Base-by-base conservation (phyloP, 2,888 invertebrate genomes). In the Rosalia funebris region DNA sequence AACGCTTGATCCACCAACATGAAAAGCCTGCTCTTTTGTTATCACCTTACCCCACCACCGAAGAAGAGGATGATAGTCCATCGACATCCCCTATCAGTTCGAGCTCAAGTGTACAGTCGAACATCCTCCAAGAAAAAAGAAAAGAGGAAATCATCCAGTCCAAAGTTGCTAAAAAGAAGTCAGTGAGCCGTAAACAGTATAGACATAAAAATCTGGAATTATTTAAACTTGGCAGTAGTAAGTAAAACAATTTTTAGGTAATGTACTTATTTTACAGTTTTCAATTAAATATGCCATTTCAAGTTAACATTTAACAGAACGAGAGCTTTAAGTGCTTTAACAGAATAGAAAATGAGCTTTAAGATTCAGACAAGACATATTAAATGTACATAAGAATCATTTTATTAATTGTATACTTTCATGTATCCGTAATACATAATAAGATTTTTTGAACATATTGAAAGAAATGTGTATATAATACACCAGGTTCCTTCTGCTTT, bases 221-320 rank as follows among this genome's bases (percentile, higher is more conserved):
- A 1, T 73, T 71, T 50, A 75, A 72, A 47, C 67, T 75, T n/a
- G 73, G 72, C 10, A 59, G 62, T 48, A 68, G 75, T 74, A 62
- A 74, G 73, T 70, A 44, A 20, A 53, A 19, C n/a, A n/a, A n/a
- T n/a, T n/a, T n/a, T n/a, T n/a, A n/a, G n/a, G n/a, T n/a, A n/a
- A n/a, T n/a, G n/a, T n/a, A n/a, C n/a, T n/a, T n/a, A n/a, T n/a
- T n/a, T n/a, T n/a, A n/a, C n/a, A n/a, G n/a, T n/a, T n/a, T n/a
- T n/a, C n/a, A n/a, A n/a, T n/a, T n/a, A 3, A 0, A 10, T 1
- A 19, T 17, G n/a, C n/a, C n/a, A n/a, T n/a, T n/a, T n/a, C n/a
- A n/a, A n/a, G n/a, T n/a, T n/a, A n/a, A n/a, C n/a, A n/a, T n/a
- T n/a, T n/a, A n/a, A n/a, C n/a, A n/a, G n/a, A n/a, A n/a, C n/a